Conservation (phyloP, 2,113 vertebrate species). For the Phrynosoma platyrhinos region DNA sequence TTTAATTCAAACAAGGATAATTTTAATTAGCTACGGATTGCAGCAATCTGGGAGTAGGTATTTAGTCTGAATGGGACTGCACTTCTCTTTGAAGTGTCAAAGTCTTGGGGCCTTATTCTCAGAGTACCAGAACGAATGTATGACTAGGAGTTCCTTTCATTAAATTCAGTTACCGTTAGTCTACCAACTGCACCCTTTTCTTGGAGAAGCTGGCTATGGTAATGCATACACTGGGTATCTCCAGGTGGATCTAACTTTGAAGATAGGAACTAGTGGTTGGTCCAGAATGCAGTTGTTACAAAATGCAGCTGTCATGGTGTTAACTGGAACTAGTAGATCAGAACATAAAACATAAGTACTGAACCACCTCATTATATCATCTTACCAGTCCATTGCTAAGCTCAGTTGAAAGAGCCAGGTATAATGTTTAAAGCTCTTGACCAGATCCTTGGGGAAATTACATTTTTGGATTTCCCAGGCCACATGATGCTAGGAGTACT, state of each 20-base stretch:
- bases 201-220: not conserved
- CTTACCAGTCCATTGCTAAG: not conserved
- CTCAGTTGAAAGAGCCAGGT: not conserved
- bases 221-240: not conserved
- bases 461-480: too few species aligned
- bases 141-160: not conserved
- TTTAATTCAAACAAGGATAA: too few species aligned
- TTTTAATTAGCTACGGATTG: too few species aligned
- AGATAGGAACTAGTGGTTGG: not conserved
- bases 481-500: too few species aligned
- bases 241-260: not conserved
- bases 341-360: not conserved
- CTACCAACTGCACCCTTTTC: not conserved
- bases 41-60: too few species aligned
- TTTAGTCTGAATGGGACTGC: too few species aligned
- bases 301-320: not conserved
- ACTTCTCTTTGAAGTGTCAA: too few species aligned
- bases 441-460: too few species aligned
- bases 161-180: not conserved
- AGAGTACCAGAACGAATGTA: too few species aligned
- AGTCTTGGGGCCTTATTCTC: too few species aligned
- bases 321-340: not conserved
- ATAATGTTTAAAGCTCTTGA: not conserved
- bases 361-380: not conserved
- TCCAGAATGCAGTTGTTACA: not conserved